These are phyloP conservation scores for Melipona bicolor DNA, from an alignment of 2,888 invertebrate species.

Conservation along the genomic window DNA sequence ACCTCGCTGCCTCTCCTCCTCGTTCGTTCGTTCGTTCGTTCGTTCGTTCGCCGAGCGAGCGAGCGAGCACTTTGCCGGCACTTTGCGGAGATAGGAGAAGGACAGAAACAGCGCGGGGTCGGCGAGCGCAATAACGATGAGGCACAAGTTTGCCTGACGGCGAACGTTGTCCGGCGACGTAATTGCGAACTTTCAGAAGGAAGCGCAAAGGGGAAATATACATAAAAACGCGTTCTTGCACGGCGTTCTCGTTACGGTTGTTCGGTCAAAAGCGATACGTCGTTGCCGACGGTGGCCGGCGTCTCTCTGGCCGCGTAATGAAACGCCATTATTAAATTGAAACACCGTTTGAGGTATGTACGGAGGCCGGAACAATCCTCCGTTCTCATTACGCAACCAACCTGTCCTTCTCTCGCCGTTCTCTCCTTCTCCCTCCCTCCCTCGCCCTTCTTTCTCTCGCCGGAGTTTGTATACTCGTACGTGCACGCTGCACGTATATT, in stretches of 20 bases:
- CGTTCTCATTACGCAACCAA: constrained; percentile 52
- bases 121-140: constrained; percentile 24
- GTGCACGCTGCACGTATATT: constrained; percentile 41
- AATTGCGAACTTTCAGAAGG: constrained; percentile 39
- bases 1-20: neutral
- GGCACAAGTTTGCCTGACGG: constrained; percentile 2
- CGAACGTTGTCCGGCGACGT: constrained; percentile 22
- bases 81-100: neutral
- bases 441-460: neutral
- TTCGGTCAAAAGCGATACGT: constrained; percentile 56
- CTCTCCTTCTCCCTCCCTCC: neutral
- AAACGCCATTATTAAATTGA: constrained; percentile 62
- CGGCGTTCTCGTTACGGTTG: constrained; percentile 33
- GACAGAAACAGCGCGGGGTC: no score
- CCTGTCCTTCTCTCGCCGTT: constrained; percentile 18
- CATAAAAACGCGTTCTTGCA: constrained; percentile 36
- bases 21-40: no score
- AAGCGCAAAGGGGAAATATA: constrained; percentile 26
- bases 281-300: constrained; percentile 11
- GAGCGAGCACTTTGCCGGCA: constrained; percentile 3
- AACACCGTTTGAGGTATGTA: constrained; percentile 57
- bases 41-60: no score
- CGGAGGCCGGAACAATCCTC: constrained; percentile 56
- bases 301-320: constrained; percentile 26
- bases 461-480: neutral